Base-by-base conservation (phyloP, 2,113 vertebrate genomes). In the Toxotes chatareus region DNA sequence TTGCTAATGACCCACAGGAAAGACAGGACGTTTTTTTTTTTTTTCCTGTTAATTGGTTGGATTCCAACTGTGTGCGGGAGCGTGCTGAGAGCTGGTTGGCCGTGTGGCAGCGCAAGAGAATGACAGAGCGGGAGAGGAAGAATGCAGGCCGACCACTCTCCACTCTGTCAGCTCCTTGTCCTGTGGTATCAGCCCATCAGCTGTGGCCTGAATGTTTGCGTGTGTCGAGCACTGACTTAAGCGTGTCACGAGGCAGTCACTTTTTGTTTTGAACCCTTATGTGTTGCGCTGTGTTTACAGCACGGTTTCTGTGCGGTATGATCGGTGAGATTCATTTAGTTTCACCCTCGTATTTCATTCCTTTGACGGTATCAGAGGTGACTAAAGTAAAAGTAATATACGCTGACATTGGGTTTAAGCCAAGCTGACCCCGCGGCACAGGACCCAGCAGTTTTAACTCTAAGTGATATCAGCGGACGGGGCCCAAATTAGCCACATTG, bases 101-200 rank as follows among this genome's bases (percentile, higher is more conserved):
- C 47, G 44, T 82, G 87, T 84, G 79, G 87, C 88, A 82, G 62
- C 80, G 13, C 51, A 65, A 64, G 17, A 81, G 77, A 79, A 64
- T 56, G 82, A 84, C 84, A 66, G 88, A 74, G 82, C 56, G 27
- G 13, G 63, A 60, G 74, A 49, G 72, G 53, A 90, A 88, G 86
- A 94, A 94, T 94, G 92, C 81, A 49, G 93, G 53, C 84, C 8
- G 72, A 93, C 91, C 21, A 55, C 88, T 90, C 77, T 89, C 42
- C 77, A 23, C 69, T 85, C 86, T 86, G 88, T 89, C 88, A 86
- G 57, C 91, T 92, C 56, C 74, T 84, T 66, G 64, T 92, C 67
- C 65, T 57, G 47, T 40, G 73, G 47, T 89, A 88, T 92, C 86
- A 34, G 64, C 51, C 73, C 40, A 85, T 91, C 85, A 76, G 57